Percentiles rank a stretch among this genome's conserved stretches.
Conservation (phyloP, 2,797 vertebrate genomes). For the Xenopus petersii region DNA sequence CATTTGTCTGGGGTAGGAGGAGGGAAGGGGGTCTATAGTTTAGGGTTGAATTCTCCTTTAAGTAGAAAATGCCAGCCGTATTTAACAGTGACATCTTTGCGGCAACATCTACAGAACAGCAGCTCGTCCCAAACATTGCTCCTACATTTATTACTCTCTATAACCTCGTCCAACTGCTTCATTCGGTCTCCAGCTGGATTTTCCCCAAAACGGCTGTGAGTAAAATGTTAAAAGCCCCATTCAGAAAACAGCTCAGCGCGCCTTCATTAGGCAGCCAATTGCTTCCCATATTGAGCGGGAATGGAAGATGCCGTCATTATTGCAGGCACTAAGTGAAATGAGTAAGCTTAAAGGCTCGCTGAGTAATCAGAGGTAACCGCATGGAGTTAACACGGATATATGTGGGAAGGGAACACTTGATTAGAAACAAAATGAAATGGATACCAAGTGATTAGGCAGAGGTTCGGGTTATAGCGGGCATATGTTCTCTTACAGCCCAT, state of each 20-base stretch:
- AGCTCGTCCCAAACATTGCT: constrained; percentile 5
- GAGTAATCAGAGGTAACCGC: not conserved
- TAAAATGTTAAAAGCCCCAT: not conserved
- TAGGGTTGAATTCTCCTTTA: not conserved
- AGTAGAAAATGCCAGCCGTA: constrained; percentile 39
- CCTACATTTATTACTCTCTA: constrained; percentile 22
- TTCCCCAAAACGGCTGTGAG: not conserved
- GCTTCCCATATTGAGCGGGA: constrained; percentile 11
- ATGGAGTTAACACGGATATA: constrained; percentile 17
- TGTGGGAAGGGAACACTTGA: constrained; percentile 5
- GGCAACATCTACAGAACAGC: constrained; percentile 19
- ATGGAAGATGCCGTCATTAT: constrained; percentile 17
- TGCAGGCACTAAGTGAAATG: constrained; percentile 22
- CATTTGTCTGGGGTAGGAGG: no score
- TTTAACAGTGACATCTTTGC: constrained; percentile 34
- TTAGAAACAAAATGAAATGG: constrained; percentile 5
- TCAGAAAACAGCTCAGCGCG: not conserved
- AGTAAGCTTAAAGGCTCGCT: constrained; percentile 3
- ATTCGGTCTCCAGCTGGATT: no score
- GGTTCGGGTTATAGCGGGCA: not conserved
- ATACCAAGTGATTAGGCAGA: constrained; percentile 20
- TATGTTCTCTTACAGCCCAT: constrained; percentile 11
- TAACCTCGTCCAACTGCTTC: not conserved
- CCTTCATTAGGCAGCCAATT: constrained; percentile 11
- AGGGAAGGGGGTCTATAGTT: no score